Conservation (phyloP, 2,797 vertebrate species). For the Uromys caudimaculatus region DNA sequence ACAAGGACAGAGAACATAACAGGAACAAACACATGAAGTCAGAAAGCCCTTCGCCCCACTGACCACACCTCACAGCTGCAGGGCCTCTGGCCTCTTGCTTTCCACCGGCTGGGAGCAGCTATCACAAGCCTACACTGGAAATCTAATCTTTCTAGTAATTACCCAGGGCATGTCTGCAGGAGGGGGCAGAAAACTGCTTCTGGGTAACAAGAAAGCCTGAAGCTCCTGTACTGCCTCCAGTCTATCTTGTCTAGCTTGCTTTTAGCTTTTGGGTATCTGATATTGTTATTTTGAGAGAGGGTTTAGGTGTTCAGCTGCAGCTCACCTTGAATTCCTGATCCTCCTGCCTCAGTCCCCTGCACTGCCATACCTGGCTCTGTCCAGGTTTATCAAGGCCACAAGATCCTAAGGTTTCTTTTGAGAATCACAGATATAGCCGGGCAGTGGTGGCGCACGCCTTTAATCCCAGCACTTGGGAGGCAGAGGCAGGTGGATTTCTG, state of each 20-base stretch:
- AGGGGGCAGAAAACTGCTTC: not conserved
- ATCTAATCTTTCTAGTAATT: not conserved
- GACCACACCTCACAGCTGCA: not conserved
- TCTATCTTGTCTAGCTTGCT: not conserved
- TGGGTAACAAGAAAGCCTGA: not conserved
- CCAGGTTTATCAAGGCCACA: not conserved
- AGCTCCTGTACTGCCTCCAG: not conserved
- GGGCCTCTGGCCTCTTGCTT: not conserved
- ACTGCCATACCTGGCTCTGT: not conserved
- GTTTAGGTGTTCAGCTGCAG: not conserved
- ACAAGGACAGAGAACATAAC: not conserved
- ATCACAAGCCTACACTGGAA: not conserved
- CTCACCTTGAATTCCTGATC: not conserved
- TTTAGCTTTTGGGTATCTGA: not conserved
- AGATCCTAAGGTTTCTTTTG: not conserved
- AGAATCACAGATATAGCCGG: not conserved
- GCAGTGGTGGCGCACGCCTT: too few relatives aligned
- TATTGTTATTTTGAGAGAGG: not conserved
- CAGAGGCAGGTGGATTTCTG: too few relatives aligned
- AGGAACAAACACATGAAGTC: not conserved
- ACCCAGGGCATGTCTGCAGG: not conserved
- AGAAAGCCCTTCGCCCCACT: not conserved
- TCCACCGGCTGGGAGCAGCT: not conserved
- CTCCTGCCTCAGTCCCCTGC: not conserved
- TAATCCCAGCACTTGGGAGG: too few relatives aligned